phyloP scores from a whole-genome alignment of 1,140 invertebrate genomes.

The Euwallacea fornicatus region DNA sequence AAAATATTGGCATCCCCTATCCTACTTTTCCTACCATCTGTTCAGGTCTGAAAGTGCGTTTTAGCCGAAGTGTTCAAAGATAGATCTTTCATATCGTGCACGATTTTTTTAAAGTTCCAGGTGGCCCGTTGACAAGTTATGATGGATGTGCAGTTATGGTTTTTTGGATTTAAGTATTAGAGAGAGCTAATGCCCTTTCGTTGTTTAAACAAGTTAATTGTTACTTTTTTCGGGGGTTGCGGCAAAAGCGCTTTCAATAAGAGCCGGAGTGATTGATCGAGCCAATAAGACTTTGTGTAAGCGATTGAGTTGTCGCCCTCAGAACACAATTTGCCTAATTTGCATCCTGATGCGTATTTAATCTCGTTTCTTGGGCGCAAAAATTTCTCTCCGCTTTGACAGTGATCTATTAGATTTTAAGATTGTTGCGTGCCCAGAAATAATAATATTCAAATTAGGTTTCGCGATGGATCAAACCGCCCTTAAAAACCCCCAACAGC shows the following conservation, averaged over 20 bases:
- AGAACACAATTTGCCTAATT: slow-evolving; percentile 37
- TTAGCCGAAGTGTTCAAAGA: slow-evolving; percentile 16
- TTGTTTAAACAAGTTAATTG: slow-evolving; percentile 49
- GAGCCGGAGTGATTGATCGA: slow-evolving; percentile 28
- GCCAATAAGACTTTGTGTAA: slow-evolving; percentile 36
- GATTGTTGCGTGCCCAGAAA: slow-evolving; percentile 35
- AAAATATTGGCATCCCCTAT: too few species aligned
- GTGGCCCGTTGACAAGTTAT: slow-evolving; percentile 36
- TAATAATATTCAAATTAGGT: slow-evolving; percentile 39
- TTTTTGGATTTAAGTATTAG: slow-evolving; percentile 21
- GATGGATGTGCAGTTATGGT: slow-evolving; percentile 22
- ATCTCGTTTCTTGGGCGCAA: slow-evolving; percentile 35
- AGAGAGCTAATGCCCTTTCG: slow-evolving; percentile 45
- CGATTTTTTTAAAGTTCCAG: slow-evolving; percentile 31
- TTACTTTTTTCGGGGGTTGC: slow-evolving; percentile 36
- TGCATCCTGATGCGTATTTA: slow-evolving; percentile 40
- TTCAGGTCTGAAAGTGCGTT: neutral
- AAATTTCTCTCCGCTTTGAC: slow-evolving; percentile 25
- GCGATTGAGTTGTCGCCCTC: slow-evolving; percentile 37
- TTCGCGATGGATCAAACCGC: slow-evolving; percentile 7
- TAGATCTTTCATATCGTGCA: slow-evolving; percentile 12
- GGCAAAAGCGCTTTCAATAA: slow-evolving; percentile 26
- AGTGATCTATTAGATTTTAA: slow-evolving; percentile 39
- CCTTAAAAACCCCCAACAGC: neutral
- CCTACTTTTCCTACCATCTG: slow-evolving; percentile 10